Base-by-base conservation (phyloP, 1,140 invertebrate genomes). In the Hyposmocoma kahamanoa region DNA sequence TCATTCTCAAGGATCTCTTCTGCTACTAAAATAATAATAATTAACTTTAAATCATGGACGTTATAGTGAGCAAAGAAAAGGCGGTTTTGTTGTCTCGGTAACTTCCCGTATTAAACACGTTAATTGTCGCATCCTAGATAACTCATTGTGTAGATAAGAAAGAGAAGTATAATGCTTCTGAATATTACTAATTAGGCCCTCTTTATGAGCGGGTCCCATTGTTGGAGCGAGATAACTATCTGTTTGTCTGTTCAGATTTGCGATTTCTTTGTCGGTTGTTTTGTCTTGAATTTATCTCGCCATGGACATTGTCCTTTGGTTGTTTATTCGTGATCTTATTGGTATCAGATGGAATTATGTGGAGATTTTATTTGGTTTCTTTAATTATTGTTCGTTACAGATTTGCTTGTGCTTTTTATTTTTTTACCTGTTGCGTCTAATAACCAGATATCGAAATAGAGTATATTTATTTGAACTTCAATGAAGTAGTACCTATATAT, bases 121-220 rank as follows among this genome's bases (percentile, higher is more conserved):
- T 11, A 6, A 28, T 28, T 28, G 24, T 28, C 24, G 24, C 24
- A 28, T 28, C 24, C 24, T 6, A 28, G 5, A 28, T 6, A 28
- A 28, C 24, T 11, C 6, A 28, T 28, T 6, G 11, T 6, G 11
- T 6, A 28, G 24, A 6, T 6, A 11, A 6, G 24, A 28, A 6
- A 28, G 24, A 28, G 24, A 28, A 56, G 66, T 70, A 76, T 76
- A 80, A 82, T 82, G 76, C 76, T 78, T 70, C 67, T 73, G 77
- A 80, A 81, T 84, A 84, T 82, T 82, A 80, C 80, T 84, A 84
- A 84, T 84, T 84, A 84, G 80, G 72, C 72, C 61, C 76, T 72
- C 71, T 77, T 84, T 79, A 84, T 84, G 76, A 81, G 70, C 59
- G 41, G 68, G 72, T 74, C 81, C 82, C 82, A 76, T 84, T 79